Conservation (phyloP, 2,888 invertebrate genomes). For the Thereva nobilitata region DNA sequence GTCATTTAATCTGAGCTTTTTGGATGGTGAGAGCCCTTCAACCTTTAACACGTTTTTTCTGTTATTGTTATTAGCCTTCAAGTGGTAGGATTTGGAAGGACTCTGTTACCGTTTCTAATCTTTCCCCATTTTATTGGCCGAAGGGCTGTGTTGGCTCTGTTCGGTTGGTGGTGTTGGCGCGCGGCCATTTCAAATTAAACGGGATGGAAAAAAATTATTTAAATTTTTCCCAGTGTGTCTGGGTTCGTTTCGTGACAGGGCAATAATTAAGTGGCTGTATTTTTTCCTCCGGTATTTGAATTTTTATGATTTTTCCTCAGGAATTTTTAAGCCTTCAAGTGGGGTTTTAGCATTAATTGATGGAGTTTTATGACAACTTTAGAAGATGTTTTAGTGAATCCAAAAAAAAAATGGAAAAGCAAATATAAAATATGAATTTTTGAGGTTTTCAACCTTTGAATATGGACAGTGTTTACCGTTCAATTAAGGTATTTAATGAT, state of each 20-base stretch:
- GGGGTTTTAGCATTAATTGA: slow-evolving; percentile 15
- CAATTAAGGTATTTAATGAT: no score
- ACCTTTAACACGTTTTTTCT: neutral
- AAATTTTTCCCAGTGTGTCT: slow-evolving; percentile 35
- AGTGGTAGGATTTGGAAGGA: slow-evolving; percentile 9
- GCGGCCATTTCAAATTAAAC: slow-evolving; percentile 27
- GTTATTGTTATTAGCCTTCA: slow-evolving; percentile 5
- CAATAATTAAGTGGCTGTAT: slow-evolving; percentile 37
- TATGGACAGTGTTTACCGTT: no score
- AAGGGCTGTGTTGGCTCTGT: slow-evolving; percentile 14
- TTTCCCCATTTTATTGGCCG: neutral
- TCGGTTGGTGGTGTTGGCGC: slow-evolving; percentile 21
- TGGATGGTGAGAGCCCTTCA: slow-evolving; percentile 11
- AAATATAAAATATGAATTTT: no score
- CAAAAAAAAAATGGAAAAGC: no score
- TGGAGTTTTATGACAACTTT: neutral
- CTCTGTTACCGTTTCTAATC: no score
- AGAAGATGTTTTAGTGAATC: no score
- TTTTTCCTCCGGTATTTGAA: slow-evolving; percentile 1
- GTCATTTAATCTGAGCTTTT: slow-evolving; percentile 36
- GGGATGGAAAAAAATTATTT: slow-evolving; percentile 31
- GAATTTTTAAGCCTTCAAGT: slow-evolving; percentile 5
- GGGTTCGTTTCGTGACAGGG: slow-evolving; percentile 38
- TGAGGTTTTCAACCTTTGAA: no score
- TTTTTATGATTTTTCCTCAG: slow-evolving; percentile 20